Conservation (phyloP, 1,140 invertebrate species). For the Metaphire vulgaris region DNA sequence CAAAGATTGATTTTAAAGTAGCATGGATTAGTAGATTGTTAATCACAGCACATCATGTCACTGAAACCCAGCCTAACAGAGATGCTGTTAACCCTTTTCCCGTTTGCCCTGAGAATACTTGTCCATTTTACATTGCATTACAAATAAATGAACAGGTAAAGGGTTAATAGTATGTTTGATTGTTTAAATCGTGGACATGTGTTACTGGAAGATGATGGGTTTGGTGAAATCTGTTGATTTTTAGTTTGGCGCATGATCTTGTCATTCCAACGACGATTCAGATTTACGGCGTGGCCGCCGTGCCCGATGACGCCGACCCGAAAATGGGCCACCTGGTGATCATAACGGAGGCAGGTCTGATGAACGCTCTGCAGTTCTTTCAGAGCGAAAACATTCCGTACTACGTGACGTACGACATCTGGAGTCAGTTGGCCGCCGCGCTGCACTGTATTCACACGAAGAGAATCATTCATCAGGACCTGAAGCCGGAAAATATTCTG, state of each 20-base stretch:
- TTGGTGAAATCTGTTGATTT: no score
- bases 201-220: no score
- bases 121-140: no score
- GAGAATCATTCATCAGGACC: constrained; percentile 42
- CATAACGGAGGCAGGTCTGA: constrained; percentile 27
- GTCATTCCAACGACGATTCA: constrained; percentile 26
- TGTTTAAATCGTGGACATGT: no score
- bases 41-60: no score
- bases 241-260: constrained; percentile 27
- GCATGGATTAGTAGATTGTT: no score
- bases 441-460: constrained; percentile 39
- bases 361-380: constrained; percentile 30
- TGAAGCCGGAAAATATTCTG: constrained; percentile 45
- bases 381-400: constrained; percentile 24
- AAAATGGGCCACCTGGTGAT: constrained; percentile 28
- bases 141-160: no score
- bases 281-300: constrained; percentile 27
- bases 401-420: constrained; percentile 25
- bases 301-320: constrained; percentile 20
- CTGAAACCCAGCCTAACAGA: no score
- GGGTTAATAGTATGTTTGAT: no score
- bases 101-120: no score
- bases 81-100: no score
- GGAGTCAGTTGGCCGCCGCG: constrained; percentile 20
- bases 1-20: no score